phyloP scores from a whole-genome alignment of 2,797 vertebrate genomes.

The Argya squamiceps region DNA sequence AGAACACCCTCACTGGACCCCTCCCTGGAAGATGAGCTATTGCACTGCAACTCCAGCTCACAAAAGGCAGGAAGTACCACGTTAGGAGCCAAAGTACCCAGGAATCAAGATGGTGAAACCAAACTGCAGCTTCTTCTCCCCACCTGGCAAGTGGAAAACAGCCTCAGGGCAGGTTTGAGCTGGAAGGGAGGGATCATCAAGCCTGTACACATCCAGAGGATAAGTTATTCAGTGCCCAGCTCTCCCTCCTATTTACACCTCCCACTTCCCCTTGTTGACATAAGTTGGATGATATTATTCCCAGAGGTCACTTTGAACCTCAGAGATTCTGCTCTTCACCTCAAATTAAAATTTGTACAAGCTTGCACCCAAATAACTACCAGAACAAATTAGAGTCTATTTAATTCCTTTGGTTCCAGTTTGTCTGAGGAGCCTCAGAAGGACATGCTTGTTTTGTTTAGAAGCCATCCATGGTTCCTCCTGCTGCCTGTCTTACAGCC shows the following conservation, averaged over 20 bases:
- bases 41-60: neutral
- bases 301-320: slow-evolving; percentile 2
- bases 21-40: neutral
- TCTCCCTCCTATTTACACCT: neutral
- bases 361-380: neutral
- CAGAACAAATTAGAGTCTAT: neutral
- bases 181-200: neutral
- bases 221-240: neutral
- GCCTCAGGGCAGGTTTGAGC: neutral
- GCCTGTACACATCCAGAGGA: neutral
- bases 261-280: neutral
- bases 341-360: neutral
- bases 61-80: neutral
- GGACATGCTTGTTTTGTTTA: neutral
- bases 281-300: neutral
- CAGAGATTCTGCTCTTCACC: neutral
- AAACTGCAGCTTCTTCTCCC: neutral
- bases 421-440: neutral
- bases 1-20: neutral
- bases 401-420: slow-evolving; percentile 6
- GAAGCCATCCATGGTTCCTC: neutral
- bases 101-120: neutral
- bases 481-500: neutral
- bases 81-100: neutral
- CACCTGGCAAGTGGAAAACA: neutral